phyloP scores from a whole-genome alignment of 2,113 vertebrate species.

The Perognathus longimembris region DNA sequence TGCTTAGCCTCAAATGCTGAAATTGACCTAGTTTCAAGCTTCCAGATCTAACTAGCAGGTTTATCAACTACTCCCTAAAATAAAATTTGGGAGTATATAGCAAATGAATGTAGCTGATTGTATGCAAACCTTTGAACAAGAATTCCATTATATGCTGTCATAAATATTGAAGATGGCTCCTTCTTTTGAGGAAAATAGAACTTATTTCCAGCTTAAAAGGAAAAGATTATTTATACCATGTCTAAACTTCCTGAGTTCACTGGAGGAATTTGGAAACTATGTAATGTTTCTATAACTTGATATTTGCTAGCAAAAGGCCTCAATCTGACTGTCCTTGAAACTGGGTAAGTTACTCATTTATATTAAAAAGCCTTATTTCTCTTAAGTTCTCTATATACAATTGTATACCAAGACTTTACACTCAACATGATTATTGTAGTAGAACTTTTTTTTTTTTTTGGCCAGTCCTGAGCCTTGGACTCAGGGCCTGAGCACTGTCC shows the following conservation, averaged over 20 bases:
- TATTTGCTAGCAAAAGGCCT: conserved; percentile 15
- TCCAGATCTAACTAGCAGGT: conserved; percentile 39
- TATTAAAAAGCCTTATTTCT: conserved; percentile 59
- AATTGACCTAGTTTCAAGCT: conserved; percentile 69
- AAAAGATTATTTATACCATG: conserved; percentile 50
- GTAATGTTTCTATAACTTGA: conserved; percentile 19
- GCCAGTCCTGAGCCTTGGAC: no score
- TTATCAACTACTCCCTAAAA: conserved; percentile 67
- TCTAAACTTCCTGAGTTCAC: not conserved
- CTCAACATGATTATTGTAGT: conserved; percentile 17
- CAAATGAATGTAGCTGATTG: conserved; percentile 55
- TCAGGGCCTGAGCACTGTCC: no score
- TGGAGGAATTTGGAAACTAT: conserved; percentile 19
- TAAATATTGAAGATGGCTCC: conserved; percentile 36
- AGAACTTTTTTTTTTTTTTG: no score
- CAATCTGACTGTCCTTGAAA: not conserved
- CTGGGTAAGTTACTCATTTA: conserved; percentile 3
- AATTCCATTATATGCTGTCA: conserved; percentile 49
- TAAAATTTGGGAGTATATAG: conserved; percentile 70
- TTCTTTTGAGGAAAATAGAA: conserved; percentile 32
- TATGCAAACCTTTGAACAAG: conserved; percentile 38
- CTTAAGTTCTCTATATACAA: not conserved
- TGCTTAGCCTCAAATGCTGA: conserved; percentile 66
- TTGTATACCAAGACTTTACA: not conserved
- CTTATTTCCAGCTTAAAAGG: not conserved